Percentiles rank a stretch among this genome's conserved stretches.
Evolutionary conservation across 2,797 vertebrate species (phyloP).

Genomic region (Menidia menidia): DNA sequence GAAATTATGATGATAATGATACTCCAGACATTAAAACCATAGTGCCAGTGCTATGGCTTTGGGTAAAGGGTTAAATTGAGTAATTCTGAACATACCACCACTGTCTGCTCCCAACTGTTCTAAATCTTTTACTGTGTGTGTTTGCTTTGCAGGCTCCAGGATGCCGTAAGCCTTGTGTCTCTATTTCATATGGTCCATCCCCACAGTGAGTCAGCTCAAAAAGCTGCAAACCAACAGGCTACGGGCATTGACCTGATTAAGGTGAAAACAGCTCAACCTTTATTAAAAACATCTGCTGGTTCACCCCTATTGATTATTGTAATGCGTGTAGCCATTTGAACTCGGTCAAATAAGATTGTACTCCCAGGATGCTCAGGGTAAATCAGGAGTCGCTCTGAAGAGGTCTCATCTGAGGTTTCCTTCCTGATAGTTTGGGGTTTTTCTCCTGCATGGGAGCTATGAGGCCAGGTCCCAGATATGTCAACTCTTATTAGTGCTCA

Average conservation of each 20-base stretch:
- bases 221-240: conserved; percentile 81
- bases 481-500: conserved; percentile 65
- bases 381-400: conserved; percentile 42
- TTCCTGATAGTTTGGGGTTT: conserved; percentile 33
- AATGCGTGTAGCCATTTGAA: conserved; percentile 15
- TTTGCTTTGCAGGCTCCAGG: conserved; percentile 81
- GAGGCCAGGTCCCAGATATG: conserved; percentile 62
- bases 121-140: not conserved
- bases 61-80: not conserved
- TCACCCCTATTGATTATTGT: conserved; percentile 2
- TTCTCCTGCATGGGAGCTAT: conserved; percentile 47
- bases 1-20: too few relatives aligned
- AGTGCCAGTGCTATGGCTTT: too few relatives aligned
- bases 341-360: conserved; percentile 13
- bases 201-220: conserved; percentile 87
- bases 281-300: conserved; percentile 1
- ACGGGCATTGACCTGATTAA: conserved; percentile 88
- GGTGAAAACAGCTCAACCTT: conserved; percentile 75
- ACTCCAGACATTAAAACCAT: too few relatives aligned
- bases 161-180: conserved; percentile 86
- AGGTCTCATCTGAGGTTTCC: conserved; percentile 62
- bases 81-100: rapidly evolving
- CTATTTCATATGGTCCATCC: conserved; percentile 92
- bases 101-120: not conserved
- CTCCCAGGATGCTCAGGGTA: conserved; percentile 9